Conservation (phyloP, 2,888 invertebrate species). For the Metallyticus violacea region DNA sequence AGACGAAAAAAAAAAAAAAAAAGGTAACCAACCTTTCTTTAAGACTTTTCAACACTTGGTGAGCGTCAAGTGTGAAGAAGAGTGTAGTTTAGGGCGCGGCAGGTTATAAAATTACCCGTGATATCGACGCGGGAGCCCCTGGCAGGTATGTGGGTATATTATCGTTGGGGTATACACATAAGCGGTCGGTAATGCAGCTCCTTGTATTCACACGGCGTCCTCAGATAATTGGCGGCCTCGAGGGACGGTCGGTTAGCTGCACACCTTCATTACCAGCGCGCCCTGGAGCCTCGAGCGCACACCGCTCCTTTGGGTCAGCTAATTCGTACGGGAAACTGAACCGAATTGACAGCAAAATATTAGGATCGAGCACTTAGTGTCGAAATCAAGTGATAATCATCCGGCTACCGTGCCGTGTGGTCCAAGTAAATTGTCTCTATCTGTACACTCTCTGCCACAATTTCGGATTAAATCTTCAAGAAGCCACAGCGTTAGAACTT, state of each 20-base stretch:
- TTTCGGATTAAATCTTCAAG: not conserved
- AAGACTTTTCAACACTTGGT: constrained; percentile 24
- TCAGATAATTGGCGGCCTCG: not conserved
- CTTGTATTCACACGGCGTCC: not conserved
- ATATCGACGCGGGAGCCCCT: not conserved
- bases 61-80: constrained; percentile 1
- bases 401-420: not conserved
- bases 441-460: not conserved
- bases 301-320: not conserved
- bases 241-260: not conserved
- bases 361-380: not conserved
- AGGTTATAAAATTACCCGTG: constrained; percentile 24
- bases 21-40: not conserved
- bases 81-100: not conserved
- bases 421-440: not conserved
- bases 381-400: not conserved
- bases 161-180: constrained; percentile 6
- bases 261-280: constrained; percentile 1
- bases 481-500: too few species aligned
- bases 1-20: not conserved
- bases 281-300: not conserved
- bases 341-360: not conserved
- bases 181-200: not conserved
- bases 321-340: not conserved
- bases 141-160: not conserved